Evolutionary conservation across 1,140 invertebrate species (phyloP).

Genomic region (Zeugodacus cucurbitae): DNA sequence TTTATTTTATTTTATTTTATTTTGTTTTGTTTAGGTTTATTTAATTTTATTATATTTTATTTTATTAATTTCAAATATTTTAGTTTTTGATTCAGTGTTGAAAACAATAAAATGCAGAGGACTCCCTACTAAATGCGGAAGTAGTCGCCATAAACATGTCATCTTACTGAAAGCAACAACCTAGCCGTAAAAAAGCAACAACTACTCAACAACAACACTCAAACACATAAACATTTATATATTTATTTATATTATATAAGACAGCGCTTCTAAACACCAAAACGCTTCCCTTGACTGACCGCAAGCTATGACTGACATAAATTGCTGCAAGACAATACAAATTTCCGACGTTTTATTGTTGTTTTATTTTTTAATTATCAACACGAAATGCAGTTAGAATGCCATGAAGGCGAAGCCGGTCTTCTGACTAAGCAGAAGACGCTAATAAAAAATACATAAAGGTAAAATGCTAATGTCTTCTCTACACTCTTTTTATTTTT

Average conservation of each 20-base stretch:
- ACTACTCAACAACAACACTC: not conserved
- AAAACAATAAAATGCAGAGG: too few relatives aligned
- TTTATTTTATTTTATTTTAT: too few relatives aligned
- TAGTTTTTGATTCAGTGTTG: too few relatives aligned
- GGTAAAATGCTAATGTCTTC: conserved; percentile 2
- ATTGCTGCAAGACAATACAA: not conserved
- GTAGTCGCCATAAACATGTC: not conserved
- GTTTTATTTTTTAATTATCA: conserved; percentile 27
- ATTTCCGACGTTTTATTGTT: not conserved
- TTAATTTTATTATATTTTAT: too few relatives aligned
- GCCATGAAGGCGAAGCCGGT: not conserved
- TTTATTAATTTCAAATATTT: too few relatives aligned
- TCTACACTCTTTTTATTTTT: not conserved
- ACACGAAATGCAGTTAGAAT: not conserved
- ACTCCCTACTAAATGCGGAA: not conserved
- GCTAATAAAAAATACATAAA: conserved; percentile 10
- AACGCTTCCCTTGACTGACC: not conserved
- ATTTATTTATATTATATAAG: too few relatives aligned
- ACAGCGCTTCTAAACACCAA: not conserved
- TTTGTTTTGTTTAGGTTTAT: too few relatives aligned
- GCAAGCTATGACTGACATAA: not conserved
- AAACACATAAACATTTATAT: not conserved
- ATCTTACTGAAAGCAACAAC: not conserved
- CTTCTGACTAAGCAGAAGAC: not conserved
- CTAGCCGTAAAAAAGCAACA: not conserved